Base-by-base conservation (phyloP, 2,888 invertebrate genomes). In the Charanyca ferruginea region DNA sequence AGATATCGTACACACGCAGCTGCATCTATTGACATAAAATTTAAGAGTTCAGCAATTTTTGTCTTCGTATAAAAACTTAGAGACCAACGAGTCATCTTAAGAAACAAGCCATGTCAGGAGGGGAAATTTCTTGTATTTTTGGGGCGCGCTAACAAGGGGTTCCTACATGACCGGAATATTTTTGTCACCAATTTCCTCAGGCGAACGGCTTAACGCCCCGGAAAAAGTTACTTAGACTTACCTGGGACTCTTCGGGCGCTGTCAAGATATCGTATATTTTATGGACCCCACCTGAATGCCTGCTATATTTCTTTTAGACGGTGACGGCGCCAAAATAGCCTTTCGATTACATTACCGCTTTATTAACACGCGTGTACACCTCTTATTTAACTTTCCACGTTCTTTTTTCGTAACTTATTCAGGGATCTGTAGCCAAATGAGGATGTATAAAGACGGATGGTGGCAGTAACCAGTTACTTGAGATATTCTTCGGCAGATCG, bases 141-240 rank as follows among this genome's bases (percentile, higher is more conserved):
- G 85, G 88, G 86, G 88, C 83, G 85, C 90, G 89, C 90, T 94
- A 94, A 94, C 94, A 94, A 94, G 94, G 89, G 90, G 86, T 85
- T 79, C 76, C 86, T 91, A 92, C 95, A 95, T 94, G 95, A 94
- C 92, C 90, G 89, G 95, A 95, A 95, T 95, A 94, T 92, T 94
- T 92, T 91, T 90, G 92, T 91, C 93, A 89, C 90, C 91, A 94
- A 93, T 94, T 93, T 94, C 89, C 91, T 90, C 87, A 88, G 89
- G 88, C 87, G 90, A 91, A 92, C 88, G 91, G 92, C 91, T 94
- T 93, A 93, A 90, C 89, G 84, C 89, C 77, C 87, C 87, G 85
- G 87, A 89, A 90, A 92, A 92, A 91, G 90, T 93, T 91, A 90
- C 91, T 90, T 88, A 90, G 90, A 90, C 89, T 89, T 91, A 92